Conservation (phyloP, 1,140 invertebrate genomes). For the Drosophila pseudoobscura region DNA sequence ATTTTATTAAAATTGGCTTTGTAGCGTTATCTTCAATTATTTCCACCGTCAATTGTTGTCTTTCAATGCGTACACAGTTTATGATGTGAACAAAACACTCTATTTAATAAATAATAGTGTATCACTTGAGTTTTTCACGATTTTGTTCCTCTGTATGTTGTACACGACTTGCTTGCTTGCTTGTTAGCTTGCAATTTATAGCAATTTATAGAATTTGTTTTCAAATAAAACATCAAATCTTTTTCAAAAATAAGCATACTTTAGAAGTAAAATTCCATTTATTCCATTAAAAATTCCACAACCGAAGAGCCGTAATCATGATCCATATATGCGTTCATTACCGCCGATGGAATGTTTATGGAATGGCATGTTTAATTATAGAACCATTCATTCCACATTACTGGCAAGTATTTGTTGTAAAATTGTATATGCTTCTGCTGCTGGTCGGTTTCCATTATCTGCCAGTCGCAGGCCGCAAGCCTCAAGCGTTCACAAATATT, state of each 20-base stretch:
- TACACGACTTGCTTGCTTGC: too few species aligned
- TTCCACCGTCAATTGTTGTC: too few species aligned
- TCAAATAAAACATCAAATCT: neutral
- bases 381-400: constrained; percentile 23
- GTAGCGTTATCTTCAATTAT: too few species aligned
- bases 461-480: neutral
- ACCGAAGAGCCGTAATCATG: constrained; percentile 3
- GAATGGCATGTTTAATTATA: constrained; percentile 47
- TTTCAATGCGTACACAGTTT: too few species aligned
- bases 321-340: constrained; percentile 8
- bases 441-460: constrained; percentile 32
- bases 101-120: too few species aligned
- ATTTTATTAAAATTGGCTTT: too few species aligned
- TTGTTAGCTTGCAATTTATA: too few species aligned
- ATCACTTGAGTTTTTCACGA: too few species aligned
- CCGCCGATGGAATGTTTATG: neutral
- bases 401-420: constrained; percentile 23
- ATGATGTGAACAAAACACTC: too few species aligned
- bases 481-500: constrained; percentile 63
- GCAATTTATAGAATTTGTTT: neutral
- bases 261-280: too few species aligned
- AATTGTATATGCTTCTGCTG: constrained; percentile 41
- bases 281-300: neutral
- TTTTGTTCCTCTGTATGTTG: too few species aligned
- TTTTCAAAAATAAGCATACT: neutral